Conservation (phyloP, 2,113 vertebrate species). For the Sylvicapra grimmia region DNA sequence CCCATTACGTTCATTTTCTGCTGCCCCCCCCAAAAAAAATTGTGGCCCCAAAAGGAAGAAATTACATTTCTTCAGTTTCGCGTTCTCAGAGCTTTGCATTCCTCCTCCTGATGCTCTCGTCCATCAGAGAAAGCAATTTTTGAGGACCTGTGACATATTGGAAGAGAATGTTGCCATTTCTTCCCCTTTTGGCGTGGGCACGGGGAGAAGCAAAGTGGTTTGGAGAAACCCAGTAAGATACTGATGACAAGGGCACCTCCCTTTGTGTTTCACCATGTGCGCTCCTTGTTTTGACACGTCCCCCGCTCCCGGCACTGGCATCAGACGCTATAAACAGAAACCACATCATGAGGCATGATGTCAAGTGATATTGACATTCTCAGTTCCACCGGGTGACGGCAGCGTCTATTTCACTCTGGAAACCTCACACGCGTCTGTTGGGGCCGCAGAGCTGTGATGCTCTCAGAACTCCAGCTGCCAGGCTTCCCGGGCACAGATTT, state of each 20-base stretch:
- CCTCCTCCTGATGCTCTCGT: not conserved
- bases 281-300: not conserved
- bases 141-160: accelerated
- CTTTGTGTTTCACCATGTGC: accelerated
- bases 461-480: not conserved
- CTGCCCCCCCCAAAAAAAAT: not conserved
- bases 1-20: not conserved
- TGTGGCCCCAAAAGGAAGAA: not conserved
- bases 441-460: accelerated
- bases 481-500: accelerated
- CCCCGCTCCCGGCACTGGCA: not conserved
- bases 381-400: not conserved
- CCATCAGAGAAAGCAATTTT: accelerated
- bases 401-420: not conserved
- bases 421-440: not conserved
- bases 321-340: not conserved
- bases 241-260: too few species aligned
- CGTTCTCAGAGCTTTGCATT: not conserved
- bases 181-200: accelerated
- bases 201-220: not conserved
- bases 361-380: not conserved
- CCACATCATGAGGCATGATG: not conserved
- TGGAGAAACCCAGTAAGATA: not conserved
- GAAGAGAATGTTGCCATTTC: accelerated
- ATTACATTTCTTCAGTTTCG: accelerated